Percentiles rank a stretch among this genome's conserved stretches.
Conservation (phyloP, 2,113 vertebrate species). For the Amblyornis subalaris region DNA sequence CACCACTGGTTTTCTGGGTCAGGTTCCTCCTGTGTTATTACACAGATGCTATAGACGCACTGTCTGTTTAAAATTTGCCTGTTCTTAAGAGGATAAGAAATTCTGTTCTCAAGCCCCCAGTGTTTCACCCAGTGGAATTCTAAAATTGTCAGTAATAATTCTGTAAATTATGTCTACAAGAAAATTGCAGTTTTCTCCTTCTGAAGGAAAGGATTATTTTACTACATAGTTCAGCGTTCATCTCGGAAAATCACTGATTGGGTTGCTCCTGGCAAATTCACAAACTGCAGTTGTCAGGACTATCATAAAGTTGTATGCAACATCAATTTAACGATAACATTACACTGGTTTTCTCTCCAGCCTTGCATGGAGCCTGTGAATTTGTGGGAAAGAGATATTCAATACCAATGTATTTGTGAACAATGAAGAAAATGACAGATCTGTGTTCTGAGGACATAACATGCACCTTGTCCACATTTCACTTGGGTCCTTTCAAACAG, state of each 20-base stretch:
- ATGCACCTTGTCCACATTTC: conserved; percentile 64
- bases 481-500: conserved; percentile 46
- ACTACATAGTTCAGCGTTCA: conserved; percentile 59
- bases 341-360: conserved; percentile 71
- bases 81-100: conserved; percentile 39
- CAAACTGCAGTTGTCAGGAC: conserved; percentile 67
- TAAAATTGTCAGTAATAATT: conserved; percentile 63
- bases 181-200: conserved; percentile 76
- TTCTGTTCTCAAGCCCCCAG: background rate
- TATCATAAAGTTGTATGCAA: conserved; percentile 81
- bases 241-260: conserved; percentile 60
- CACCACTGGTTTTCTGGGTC: background rate
- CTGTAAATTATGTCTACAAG: conserved; percentile 76
- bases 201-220: conserved; percentile 70
- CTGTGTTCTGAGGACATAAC: conserved; percentile 66
- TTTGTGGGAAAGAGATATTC: conserved; percentile 92
- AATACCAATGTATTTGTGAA: conserved; percentile 82
- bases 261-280: conserved; percentile 75
- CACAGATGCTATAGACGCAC: background rate
- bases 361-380: conserved; percentile 76
- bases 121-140: conserved; percentile 37
- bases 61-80: conserved; percentile 11
- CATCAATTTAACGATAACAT: conserved; percentile 90
- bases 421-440: conserved; percentile 90
- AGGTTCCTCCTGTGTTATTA: background rate